Evolutionary conservation across 2,888 invertebrate species (phyloP).

Genomic region (Acanthosepion pharaonis): DNA sequence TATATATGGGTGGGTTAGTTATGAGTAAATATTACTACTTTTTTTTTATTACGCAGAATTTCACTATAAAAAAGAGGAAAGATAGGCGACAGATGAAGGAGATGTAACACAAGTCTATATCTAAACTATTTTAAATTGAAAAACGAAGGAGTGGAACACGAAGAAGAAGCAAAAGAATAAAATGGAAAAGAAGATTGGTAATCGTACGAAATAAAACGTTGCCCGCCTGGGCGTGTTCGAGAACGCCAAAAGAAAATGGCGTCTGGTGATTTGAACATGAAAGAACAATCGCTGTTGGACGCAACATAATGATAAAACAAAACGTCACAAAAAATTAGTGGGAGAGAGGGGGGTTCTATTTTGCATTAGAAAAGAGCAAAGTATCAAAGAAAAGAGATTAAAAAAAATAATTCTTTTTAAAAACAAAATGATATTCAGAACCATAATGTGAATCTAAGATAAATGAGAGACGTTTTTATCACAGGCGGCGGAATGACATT

Average conservation of each 20-base stretch:
- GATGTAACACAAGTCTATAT: too few species aligned
- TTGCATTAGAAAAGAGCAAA: not conserved
- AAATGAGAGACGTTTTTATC: not conserved
- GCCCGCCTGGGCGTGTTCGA: not conserved
- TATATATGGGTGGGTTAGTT: too few species aligned
- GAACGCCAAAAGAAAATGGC: not conserved
- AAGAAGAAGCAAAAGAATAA: too few species aligned
- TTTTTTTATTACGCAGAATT: too few species aligned
- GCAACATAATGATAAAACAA: constrained; percentile 33
- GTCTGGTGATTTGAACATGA: not conserved
- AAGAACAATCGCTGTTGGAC: not conserved
- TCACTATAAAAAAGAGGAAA: too few species aligned
- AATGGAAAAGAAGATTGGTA: too few species aligned
- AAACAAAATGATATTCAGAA: not conserved
- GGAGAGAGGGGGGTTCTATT: not conserved
- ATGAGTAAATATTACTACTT: too few species aligned
- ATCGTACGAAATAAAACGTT: too few species aligned
- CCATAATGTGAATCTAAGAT: not conserved
- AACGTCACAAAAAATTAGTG: not conserved
- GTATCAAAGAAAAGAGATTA: not conserved
- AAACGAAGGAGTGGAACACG: too few species aligned
- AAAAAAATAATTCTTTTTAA: not conserved
- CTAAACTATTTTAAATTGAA: too few species aligned
- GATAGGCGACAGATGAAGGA: too few species aligned
- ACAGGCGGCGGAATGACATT: not conserved